These are phyloP conservation scores for Drosophila kuntzei DNA, from an alignment of 2,888 invertebrate genomes.

Conservation along the genomic window DNA sequence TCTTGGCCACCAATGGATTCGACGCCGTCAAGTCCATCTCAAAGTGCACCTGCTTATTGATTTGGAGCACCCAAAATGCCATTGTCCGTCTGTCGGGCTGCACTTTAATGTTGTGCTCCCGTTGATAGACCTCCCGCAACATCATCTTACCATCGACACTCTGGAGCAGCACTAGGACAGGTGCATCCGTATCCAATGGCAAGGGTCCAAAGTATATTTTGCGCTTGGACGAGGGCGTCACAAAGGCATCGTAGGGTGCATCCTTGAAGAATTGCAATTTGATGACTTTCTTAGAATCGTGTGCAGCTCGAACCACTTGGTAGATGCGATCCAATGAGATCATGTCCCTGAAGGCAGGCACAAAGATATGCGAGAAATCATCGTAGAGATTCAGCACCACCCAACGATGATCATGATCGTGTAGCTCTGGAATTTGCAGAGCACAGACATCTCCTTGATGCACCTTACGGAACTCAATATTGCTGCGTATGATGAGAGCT, in stretches of 20 bases:
- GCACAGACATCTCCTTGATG: constrained; percentile 71
- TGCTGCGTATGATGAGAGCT: constrained; percentile 67
- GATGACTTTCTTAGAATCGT: constrained; percentile 79
- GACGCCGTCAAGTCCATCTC: constrained; percentile 58
- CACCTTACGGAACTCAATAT: constrained; percentile 80
- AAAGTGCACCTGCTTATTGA: constrained; percentile 76
- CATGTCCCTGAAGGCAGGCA: constrained; percentile 83
- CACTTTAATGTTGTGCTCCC: constrained; percentile 71
- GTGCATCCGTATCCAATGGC: constrained; percentile 64
- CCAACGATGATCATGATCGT: constrained; percentile 82
- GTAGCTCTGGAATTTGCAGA: constrained; percentile 77
- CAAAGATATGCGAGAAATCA: constrained; percentile 85
- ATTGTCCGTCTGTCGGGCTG: constrained; percentile 70
- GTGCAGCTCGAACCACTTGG: constrained; percentile 77
- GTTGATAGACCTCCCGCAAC: constrained; percentile 83
- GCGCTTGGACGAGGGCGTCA: constrained; percentile 78
- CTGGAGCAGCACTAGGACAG: constrained; percentile 82
- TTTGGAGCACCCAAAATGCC: constrained; percentile 83
- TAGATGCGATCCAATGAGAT: constrained; percentile 83
- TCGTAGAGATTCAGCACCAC: constrained; percentile 82
- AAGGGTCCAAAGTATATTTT: constrained; percentile 85
- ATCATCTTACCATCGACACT: constrained; percentile 84
- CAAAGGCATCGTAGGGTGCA: constrained; percentile 82
- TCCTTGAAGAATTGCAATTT: constrained; percentile 82
- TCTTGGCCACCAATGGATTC: background rate